Evolutionary conservation across 2,888 invertebrate genomes (phyloP).

Genomic region (Alcis repandata): DNA sequence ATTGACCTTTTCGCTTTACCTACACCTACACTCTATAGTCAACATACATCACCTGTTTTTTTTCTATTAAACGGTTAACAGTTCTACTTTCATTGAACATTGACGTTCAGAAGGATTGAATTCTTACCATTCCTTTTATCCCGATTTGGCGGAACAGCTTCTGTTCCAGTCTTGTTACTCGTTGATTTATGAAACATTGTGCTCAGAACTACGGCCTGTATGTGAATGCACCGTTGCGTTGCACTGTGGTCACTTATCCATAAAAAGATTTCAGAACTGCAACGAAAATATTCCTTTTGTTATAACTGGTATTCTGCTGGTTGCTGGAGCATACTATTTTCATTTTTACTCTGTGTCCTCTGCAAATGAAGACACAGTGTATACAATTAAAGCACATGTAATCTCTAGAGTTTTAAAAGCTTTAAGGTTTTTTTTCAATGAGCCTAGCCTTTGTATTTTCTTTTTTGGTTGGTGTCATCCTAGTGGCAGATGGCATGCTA

Average conservation of each 20-base stretch:
- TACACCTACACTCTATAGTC: no score
- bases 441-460: not conserved
- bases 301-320: conserved; percentile 22
- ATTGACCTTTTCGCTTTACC: conserved; percentile 20
- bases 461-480: conserved; percentile 23
- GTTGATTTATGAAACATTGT: conserved; percentile 76
- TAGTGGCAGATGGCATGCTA: conserved; percentile 40
- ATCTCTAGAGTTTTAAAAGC: not conserved
- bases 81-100: conserved; percentile 58
- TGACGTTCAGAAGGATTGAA: conserved; percentile 63
- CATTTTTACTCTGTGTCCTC: conserved; percentile 22
- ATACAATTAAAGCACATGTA: not conserved
- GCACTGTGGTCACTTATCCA: conserved; percentile 49
- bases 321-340: conserved; percentile 33
- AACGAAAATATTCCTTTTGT: conserved; percentile 36
- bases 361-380: no score
- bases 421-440: not conserved
- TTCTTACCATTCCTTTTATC: conserved; percentile 63
- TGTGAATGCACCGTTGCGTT: conserved; percentile 70
- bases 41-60: conserved; percentile 27
- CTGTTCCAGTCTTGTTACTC: conserved; percentile 64
- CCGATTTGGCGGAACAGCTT: conserved; percentile 74
- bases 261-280: conserved; percentile 46
- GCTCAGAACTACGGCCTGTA: conserved; percentile 63
- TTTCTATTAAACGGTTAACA: conserved; percentile 45